A percentile compares a stretch with the other conserved stretches of the same genome.
Conservation (phyloP, 1,140 invertebrate genomes). For the Hormaphis cornu region DNA sequence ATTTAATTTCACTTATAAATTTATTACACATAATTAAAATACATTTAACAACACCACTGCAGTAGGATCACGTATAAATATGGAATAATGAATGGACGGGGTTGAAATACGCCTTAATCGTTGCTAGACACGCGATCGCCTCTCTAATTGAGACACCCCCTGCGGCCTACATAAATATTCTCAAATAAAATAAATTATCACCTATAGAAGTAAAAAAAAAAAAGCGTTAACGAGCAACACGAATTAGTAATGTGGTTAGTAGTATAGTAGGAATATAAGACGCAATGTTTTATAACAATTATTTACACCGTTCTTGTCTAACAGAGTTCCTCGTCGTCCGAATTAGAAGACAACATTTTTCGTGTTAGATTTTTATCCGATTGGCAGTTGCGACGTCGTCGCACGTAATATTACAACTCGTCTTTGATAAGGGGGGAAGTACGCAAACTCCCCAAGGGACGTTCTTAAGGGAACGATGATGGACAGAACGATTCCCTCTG, state of each 20-base stretch:
- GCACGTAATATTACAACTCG: neutral
- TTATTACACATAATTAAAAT: too few relatives aligned
- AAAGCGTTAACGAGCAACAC: neutral
- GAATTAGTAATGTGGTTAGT: neutral
- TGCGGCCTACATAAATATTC: neutral
- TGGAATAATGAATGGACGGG: neutral
- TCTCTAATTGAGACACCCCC: neutral
- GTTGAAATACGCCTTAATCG: neutral
- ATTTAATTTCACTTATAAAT: too few relatives aligned
- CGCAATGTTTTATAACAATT: too few relatives aligned
- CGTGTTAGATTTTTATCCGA: neutral
- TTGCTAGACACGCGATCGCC: neutral
- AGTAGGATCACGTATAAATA: neutral
- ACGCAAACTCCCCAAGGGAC: slow-evolving; percentile 11
- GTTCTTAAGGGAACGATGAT: slow-evolving; percentile 22
- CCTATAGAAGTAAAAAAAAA: neutral
- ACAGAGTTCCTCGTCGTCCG: neutral
- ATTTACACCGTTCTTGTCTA: too few relatives aligned
- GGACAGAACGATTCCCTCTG: slow-evolving; percentile 25
- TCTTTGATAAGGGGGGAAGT: neutral
- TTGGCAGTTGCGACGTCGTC: neutral
- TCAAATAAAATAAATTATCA: neutral
- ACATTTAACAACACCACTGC: too few relatives aligned
- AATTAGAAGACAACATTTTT: neutral
- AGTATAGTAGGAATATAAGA: neutral